phyloP scores from a whole-genome alignment of 2,888 invertebrate species.

The Drosophila flavopinicola region DNA sequence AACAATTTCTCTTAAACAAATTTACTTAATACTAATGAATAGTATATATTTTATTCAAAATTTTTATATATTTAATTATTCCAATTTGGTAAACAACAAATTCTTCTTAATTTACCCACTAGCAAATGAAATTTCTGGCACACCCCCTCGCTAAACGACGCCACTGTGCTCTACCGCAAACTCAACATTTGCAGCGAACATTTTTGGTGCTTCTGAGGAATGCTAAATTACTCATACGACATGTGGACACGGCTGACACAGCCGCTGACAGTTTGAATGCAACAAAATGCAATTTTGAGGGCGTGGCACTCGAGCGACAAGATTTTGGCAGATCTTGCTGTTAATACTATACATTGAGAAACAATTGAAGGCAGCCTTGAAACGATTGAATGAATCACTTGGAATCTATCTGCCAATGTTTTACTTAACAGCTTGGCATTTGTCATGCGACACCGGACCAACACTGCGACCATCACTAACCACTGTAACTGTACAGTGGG shows the following conservation, averaged over 20 bases:
- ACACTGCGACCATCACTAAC: constrained; percentile 17
- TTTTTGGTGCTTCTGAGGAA: constrained; percentile 63
- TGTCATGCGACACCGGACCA: constrained; percentile 33
- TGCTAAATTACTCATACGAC: constrained; percentile 70
- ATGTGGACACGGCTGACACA: constrained; percentile 48
- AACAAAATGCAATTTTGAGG: constrained; percentile 12
- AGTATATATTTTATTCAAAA: too few species aligned
- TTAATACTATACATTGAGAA: constrained; percentile 12
- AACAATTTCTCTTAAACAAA: too few species aligned
- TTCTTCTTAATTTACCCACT: not conserved
- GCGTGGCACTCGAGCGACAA: constrained; percentile 32
- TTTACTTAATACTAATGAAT: too few species aligned
- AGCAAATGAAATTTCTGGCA: not conserved
- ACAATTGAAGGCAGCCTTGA: constrained; percentile 9
- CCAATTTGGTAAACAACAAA: not conserved
- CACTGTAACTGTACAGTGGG: constrained; percentile 45
- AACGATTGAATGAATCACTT: constrained; percentile 35
- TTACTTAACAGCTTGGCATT: constrained; percentile 31
- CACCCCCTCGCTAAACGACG: not conserved
- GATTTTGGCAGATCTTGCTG: constrained; percentile 11
- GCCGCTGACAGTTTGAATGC: constrained; percentile 46
- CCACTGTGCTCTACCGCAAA: constrained; percentile 13
- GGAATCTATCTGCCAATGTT: constrained; percentile 36
- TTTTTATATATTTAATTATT: too few species aligned
- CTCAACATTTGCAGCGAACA: constrained; percentile 1